Evolutionary conservation across 2,888 invertebrate species (phyloP), one percentile per base, ranked within the genome.

Genomic region (Pherbina coryleti): DNA sequence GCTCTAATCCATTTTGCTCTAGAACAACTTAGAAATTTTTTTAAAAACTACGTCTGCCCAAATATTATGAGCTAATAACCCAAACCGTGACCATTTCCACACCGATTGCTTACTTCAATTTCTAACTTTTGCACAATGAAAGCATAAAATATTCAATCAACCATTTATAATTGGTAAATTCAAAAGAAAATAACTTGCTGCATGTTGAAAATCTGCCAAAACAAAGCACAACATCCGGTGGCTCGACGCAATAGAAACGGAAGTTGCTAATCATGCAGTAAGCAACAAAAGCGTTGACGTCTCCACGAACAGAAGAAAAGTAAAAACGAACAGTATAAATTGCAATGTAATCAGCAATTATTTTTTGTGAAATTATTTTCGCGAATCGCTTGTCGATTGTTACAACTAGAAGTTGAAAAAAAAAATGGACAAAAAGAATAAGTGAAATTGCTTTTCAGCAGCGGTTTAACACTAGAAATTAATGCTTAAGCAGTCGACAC

Each of bases 211-310:
- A 25, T 44, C 22, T 22, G 67, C 49, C 67, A 67, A 9, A 25
- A 69, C 28, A 25, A 69, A 51, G 22, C 51, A 69, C 3, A 69
- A 22, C 44, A 44, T 44, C 49, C 19, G 37, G 37, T 49, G 49
- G 25, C 11, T 37, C 25, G n/a, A 49, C 67, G 67, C 44, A 44
- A 44, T 11, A 14, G 14, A 44, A 44, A 44, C 11, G 67, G 60
- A 69, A 51, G 69, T 51, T 69, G 49, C 51, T 69, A 49, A 69
- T 69, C 49, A 69, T 19, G 31, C 22, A 25, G 62, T 31, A 22
- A 64, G 34, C 64, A 34, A 25, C 49, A 51, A 51, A 17, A 69
- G 28, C 8, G 28, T 17, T 28, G n/a, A 17, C 51, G 51, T 28
- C n/a, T 51, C n/a, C 14, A 60, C 5, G 14, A 28, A 60, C 25